phyloP scores from a whole-genome alignment of 2,888 invertebrate species.

The Trichopria drosophilae region DNA sequence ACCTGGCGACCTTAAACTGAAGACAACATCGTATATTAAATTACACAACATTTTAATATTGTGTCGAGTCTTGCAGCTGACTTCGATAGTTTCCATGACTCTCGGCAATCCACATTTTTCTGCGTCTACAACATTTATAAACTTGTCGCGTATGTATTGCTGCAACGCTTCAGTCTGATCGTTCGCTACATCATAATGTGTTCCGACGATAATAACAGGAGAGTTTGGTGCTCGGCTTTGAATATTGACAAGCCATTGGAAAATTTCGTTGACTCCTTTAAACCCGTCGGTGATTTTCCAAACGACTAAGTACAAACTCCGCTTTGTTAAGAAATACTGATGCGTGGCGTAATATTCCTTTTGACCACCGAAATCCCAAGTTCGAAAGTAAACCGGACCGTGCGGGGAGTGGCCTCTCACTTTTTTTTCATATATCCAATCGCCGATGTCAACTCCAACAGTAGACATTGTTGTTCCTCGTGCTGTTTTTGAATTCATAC shows the following conservation, averaged over 20 bases:
- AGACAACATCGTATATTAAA: conserved; percentile 90
- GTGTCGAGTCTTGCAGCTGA: conserved; percentile 84
- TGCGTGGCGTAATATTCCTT: conserved; percentile 98
- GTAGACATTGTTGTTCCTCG: conserved; percentile 87
- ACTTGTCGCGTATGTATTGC: conserved; percentile 81
- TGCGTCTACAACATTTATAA: conserved; percentile 92
- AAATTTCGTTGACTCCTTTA: conserved; percentile 85
- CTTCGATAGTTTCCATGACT: conserved; percentile 90
- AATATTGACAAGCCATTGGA: conserved; percentile 95
- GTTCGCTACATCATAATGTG: conserved; percentile 87
- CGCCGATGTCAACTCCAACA: conserved; percentile 96
- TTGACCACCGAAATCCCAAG: conserved; percentile 99
- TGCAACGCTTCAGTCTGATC: conserved; percentile 81
- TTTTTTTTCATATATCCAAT: conserved; percentile 90
- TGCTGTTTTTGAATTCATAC: conserved; percentile 73
- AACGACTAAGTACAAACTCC: conserved; percentile 91
- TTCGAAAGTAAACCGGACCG: conserved; percentile 87
- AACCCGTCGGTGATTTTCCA: conserved; percentile 91
- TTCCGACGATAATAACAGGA: conserved; percentile 94
- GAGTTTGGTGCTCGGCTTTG: conserved; percentile 94
- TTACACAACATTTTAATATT: conserved; percentile 89
- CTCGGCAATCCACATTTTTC: conserved; percentile 94
- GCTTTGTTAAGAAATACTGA: conserved; percentile 95
- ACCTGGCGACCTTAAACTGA: conserved; percentile 85
- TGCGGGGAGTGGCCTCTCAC: conserved; percentile 72